Conservation (phyloP, 2,113 vertebrate genomes). For the Cinclus mexicanus region DNA sequence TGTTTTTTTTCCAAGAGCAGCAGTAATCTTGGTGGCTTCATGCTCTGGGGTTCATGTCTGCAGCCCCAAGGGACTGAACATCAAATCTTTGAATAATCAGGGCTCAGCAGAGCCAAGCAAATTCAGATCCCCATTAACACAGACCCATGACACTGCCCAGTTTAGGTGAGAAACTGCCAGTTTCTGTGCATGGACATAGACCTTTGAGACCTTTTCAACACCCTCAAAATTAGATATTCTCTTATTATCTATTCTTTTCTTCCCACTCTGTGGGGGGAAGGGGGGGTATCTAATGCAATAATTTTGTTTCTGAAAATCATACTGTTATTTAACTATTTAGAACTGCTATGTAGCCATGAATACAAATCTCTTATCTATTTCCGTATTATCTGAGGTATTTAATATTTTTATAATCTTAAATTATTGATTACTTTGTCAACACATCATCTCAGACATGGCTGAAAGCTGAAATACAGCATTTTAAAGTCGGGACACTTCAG, state of each 20-base stretch:
- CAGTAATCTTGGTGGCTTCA: not conserved
- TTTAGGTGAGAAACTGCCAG: not conserved
- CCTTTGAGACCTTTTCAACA: not conserved
- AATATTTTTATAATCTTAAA: not conserved
- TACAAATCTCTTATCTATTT: not conserved
- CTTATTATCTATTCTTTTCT: not conserved
- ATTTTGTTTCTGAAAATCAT: not conserved
- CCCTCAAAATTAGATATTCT: not conserved
- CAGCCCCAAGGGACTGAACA: not conserved
- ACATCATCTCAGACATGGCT: not conserved
- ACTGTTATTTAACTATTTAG: not conserved
- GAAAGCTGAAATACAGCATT: not conserved
- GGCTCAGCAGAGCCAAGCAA: not conserved
- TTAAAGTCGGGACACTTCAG: not conserved
- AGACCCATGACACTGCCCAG: not conserved
- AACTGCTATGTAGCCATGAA: accelerated
- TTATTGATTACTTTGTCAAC: not conserved
- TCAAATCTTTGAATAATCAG: not conserved
- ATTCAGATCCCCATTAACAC: not conserved
- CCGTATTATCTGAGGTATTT: not conserved
- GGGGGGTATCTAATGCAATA: not conserved
- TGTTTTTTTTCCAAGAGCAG: not conserved
- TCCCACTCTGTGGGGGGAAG: not conserved
- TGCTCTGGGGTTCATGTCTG: not conserved
- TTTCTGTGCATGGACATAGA: not conserved